Evolutionary conservation across 2,113 vertebrate species (phyloP).

Genomic region (Clinocottus analis): DNA sequence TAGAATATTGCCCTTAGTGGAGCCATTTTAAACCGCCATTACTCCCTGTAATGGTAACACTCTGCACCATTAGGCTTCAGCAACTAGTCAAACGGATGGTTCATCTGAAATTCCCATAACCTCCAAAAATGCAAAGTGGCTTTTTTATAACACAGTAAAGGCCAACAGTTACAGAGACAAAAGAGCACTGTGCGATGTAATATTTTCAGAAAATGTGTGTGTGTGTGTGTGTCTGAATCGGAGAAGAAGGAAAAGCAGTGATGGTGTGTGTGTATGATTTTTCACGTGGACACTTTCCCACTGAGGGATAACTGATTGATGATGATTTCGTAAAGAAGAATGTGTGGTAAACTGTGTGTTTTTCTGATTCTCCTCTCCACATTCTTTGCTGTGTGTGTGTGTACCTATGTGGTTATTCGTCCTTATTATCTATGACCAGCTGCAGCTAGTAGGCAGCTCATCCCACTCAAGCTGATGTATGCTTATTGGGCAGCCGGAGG

Average conservation of each 20-base stretch:
- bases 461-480: conserved; percentile 72
- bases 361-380: background rate
- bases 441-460: conserved; percentile 63
- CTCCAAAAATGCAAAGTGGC: conserved; percentile 43
- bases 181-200: conserved; percentile 23
- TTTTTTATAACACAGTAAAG: conserved; percentile 54
- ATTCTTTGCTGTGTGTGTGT: conserved; percentile 1
- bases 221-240: background rate
- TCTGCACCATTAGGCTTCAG: conserved; percentile 59
- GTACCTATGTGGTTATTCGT: conserved; percentile 9
- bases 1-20: conserved; percentile 53
- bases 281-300: background rate
- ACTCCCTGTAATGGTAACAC: conserved; percentile 69
- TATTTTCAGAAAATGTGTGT: background rate
- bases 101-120: conserved; percentile 36
- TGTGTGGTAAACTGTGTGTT: background rate
- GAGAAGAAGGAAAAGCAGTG: background rate
- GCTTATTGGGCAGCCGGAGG: conserved; percentile 70
- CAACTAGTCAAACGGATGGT: conserved; percentile 63
- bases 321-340: no score
- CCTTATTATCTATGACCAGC: conserved; percentile 59
- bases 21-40: conserved; percentile 60
- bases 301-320: background rate
- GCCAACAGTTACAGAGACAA: conserved; percentile 61
- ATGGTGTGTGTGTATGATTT: background rate